Evolutionary conservation across 2,113 vertebrate species (phyloP), one percentile per base, ranked within the genome.

Genomic region (Serinus canaria): DNA sequence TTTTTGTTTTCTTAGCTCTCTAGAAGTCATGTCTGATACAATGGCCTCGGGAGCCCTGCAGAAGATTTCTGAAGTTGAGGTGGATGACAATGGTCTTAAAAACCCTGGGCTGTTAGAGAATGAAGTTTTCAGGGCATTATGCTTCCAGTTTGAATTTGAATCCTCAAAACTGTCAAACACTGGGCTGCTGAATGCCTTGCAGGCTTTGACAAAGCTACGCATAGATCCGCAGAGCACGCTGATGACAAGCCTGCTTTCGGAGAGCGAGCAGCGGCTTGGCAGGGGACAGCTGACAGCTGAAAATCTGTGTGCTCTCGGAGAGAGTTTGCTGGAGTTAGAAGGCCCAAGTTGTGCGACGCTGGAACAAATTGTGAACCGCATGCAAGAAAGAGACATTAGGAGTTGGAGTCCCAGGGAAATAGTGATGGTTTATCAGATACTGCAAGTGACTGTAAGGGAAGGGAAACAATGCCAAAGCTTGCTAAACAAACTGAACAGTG

Each of bases 1-100:
- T 56, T 95, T 99, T 59, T 67, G 81, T 20, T 98, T 98, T 53
- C 31, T 99, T 67, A 89, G 72, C 41, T 96, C 98, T 0, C 41
- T 97, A 66, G 95, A 96, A 39, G 59, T 90, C 12, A 72, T 99
- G 89, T 98, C 98, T 3, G 98, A 98, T 68, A 87, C 75, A 39
- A 96, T 98, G 98, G 98, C 98, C 3, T 98, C 98, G 1, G 96
- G 96, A 35, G 98, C 97, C 13, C 96, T 99, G 31, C 98, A 98
- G 63, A 97, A 97, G n/a, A 97, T 99, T 73, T 98, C 98, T 39
- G 98, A 99, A 81, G 43, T 99, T 81, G 98, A 98, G 83, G 93
- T 86, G 39, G 97, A 94, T 24, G 95, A 83, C 1, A 25, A 6
- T 4, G 82, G 89, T 4, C 93, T 98, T n/a, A 96, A 91, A 50